Conservation (phyloP, 2,888 invertebrate genomes). For the Spodoptera picta region DNA sequence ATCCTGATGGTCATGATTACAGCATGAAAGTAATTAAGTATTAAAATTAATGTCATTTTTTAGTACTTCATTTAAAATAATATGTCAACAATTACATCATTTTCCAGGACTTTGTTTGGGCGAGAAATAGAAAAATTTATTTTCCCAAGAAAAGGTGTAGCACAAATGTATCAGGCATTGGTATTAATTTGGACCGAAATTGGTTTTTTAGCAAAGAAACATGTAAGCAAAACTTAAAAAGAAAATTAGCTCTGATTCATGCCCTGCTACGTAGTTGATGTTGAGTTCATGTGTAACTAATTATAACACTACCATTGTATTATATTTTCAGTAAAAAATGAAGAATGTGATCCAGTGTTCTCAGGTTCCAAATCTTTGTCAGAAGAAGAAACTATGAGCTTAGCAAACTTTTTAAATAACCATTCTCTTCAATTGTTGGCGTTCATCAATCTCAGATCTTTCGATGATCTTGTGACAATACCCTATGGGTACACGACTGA, state of each 20-base stretch:
- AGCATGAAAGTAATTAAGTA: conserved; percentile 67
- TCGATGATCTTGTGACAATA: conserved; percentile 71
- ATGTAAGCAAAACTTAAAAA: conserved; percentile 32
- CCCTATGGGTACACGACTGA: conserved; percentile 68
- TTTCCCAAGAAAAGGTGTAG: conserved; percentile 65
- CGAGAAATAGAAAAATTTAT: conserved; percentile 73
- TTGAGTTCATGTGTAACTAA: no score
- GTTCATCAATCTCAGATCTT: conserved; percentile 78
- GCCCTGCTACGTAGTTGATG: no score
- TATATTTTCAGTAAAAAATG: conserved; percentile 48
- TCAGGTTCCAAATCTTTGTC: conserved; percentile 70
- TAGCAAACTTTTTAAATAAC: conserved; percentile 69
- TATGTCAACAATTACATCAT: no score
- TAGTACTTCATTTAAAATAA: no score
- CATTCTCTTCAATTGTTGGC: conserved; percentile 71
- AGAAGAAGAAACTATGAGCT: conserved; percentile 73
- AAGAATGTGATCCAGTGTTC: conserved; percentile 72
- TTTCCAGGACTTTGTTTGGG: conserved; percentile 73
- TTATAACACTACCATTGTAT: not conserved
- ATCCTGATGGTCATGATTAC: conserved; percentile 81
- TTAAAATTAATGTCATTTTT: not conserved
- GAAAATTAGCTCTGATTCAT: not conserved
- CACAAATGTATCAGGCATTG: conserved; percentile 59
- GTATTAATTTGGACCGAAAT: conserved; percentile 79
- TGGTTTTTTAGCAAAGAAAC: conserved; percentile 65